Evolutionary conservation across 2,888 invertebrate species (phyloP).

Genomic region (Drosophila prolongata): DNA sequence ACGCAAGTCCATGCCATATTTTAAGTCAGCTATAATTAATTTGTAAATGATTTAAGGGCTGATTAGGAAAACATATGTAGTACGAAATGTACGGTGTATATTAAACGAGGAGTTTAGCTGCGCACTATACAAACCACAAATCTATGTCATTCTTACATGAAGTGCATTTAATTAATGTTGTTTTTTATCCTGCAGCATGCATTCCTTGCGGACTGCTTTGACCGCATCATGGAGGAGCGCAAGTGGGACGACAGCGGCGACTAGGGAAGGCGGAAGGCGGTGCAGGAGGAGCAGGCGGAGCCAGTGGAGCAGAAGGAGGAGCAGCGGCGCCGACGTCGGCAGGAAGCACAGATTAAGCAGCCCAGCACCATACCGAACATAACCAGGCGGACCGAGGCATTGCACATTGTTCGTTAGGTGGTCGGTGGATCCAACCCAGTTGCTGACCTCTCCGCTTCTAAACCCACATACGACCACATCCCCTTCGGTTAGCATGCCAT

Average conservation of each 20-base stretch:
- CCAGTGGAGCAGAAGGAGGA: conserved; percentile 8
- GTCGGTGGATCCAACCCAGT: neutral
- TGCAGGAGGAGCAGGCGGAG: conserved; percentile 10
- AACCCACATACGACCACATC: neutral
- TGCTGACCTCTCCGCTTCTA: neutral
- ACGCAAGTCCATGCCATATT: too few relatives aligned
- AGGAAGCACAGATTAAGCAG: conserved; percentile 17
- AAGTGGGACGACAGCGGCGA: conserved; percentile 94
- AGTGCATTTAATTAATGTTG: neutral
- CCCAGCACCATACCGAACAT: conserved; percentile 15
- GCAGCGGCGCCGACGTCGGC: conserved; percentile 2
- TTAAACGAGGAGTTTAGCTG: neutral
- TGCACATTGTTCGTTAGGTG: conserved; percentile 40
- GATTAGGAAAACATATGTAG: neutral
- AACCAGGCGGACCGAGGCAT: conserved; percentile 33
- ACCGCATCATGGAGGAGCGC: conserved; percentile 96
- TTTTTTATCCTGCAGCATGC: conserved; percentile 73
- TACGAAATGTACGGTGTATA: too few relatives aligned
- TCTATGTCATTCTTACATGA: neutral
- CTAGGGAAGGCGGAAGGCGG: conserved; percentile 83
- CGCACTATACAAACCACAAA: neutral
- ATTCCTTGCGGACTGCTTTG: conserved; percentile 92
- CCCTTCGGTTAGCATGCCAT: conserved; percentile 12
- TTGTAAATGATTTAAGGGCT: neutral
- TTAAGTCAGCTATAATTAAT: neutral